Conservation (phyloP, 2,797 vertebrate species). For the Melanotaenia boesemani region DNA sequence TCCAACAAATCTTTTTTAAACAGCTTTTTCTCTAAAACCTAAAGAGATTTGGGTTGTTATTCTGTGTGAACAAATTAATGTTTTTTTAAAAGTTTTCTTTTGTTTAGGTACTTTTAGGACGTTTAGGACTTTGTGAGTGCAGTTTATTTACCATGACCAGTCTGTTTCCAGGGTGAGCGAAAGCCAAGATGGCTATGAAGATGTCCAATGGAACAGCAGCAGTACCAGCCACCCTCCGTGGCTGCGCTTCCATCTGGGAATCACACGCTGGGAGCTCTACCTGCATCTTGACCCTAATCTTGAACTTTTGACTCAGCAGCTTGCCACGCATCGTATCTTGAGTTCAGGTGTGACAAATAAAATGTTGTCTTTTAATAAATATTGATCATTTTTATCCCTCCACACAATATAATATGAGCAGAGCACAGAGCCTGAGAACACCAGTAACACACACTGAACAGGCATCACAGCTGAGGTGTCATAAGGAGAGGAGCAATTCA, state of each 20-base stretch:
- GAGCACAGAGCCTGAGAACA: neutral
- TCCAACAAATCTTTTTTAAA: neutral
- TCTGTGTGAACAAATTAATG: neutral
- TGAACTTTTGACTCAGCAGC: constrained; percentile 72
- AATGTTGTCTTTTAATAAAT: neutral
- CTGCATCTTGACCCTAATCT: constrained; percentile 79
- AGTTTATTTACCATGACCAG: neutral
- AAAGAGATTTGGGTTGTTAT: no score
- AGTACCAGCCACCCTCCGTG: constrained; percentile 78
- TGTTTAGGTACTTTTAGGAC: no score
- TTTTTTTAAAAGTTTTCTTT: constrained; percentile 6
- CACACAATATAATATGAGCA: neutral
- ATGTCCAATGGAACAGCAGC: constrained; percentile 70
- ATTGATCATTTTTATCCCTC: neutral
- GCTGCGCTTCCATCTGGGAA: constrained; percentile 86
- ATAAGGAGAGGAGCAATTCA: constrained; percentile 16
- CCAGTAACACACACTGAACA: constrained; percentile 1
- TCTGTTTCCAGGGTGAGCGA: constrained; percentile 71
- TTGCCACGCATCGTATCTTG: constrained; percentile 78
- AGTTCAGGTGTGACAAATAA: constrained; percentile 74
- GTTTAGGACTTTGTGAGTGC: no score
- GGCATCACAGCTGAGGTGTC: neutral
- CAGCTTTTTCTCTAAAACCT: no score
- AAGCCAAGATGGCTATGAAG: constrained; percentile 63
- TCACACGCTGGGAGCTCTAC: constrained; percentile 87